Evolutionary conservation across 2,888 invertebrate species (phyloP), one percentile per base, ranked within the genome.

Genomic region (Pyrocoelia pectoralis): DNA sequence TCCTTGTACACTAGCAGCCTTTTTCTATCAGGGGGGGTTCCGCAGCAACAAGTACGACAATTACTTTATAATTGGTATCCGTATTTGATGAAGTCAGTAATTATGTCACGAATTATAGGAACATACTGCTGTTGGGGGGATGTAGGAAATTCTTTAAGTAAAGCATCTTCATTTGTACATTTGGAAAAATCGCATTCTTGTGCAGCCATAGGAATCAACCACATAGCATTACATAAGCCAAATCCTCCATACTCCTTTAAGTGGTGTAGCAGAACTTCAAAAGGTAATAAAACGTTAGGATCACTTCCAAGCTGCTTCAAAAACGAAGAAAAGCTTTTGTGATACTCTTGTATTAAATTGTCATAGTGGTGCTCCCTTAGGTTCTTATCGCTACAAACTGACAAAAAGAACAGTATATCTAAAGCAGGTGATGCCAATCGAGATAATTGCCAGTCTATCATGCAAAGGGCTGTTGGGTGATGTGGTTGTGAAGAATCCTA

Each of bases 321-420:
- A 56, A 61, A 67, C 1, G 67, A 63, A 2, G 67, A 68, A 17
- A 79, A 59, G 0, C 74, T 67, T 28, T 71, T 56, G 61, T 79
- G 69, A 65, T 79, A 79, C 18, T 68, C 61, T 18, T 71, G 57
- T 2, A 79, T 40, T 19, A 79, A 49, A 13, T 71, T 59, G 6
- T 76, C 68, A 38, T 65, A 77, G 52, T 76, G 64, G 46, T 70
- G 51, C 18, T 68, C 57, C 1, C 79, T 70, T 12, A 76, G 67
- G 17, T 74, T 63, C 14, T 71, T 70, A 13, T 73, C 70, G 28
- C 73, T 73, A 52, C 73, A 74, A 3, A 71, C 70, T 52, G 73
- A 77, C 12, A 78, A 54, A 55, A 76, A 65, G 50, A 78, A 77
- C 5, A 71, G 64, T 40, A 79, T 46, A 56, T 80, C 80, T 29